Evolutionary conservation across 2,888 invertebrate species (phyloP).

Genomic region (Pantelozetes paolii): DNA sequence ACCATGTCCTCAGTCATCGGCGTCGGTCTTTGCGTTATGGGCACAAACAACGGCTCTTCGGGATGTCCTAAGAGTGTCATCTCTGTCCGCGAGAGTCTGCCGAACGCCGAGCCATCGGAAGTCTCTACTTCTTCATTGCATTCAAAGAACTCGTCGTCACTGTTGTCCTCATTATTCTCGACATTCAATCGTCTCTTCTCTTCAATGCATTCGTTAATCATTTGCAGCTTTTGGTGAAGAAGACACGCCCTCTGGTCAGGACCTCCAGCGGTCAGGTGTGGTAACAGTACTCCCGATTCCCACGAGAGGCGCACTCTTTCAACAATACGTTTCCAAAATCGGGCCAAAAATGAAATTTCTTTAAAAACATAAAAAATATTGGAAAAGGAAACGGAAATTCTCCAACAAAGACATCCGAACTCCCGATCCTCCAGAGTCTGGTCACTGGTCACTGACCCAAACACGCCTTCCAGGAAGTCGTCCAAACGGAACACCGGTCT

Average conservation of each 20-base stretch:
- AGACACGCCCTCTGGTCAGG: slow-evolving; percentile 85
- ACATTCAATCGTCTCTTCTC: slow-evolving; percentile 50
- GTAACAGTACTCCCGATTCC: slow-evolving; percentile 61
- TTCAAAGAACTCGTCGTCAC: slow-evolving; percentile 53
- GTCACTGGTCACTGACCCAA: too few species aligned
- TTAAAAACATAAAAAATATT: too few species aligned
- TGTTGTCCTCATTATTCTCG: slow-evolving; percentile 46
- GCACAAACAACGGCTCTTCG: slow-evolving; percentile 70
- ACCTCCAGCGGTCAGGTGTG: slow-evolving; percentile 64
- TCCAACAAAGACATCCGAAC: too few species aligned
- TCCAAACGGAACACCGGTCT: too few species aligned
- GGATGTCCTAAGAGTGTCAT: slow-evolving; percentile 53
- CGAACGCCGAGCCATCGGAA: background rate
- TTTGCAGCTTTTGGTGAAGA: slow-evolving; percentile 86
- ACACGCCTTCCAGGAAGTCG: too few species aligned
- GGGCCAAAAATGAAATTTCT: too few species aligned
- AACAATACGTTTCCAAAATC: background rate
- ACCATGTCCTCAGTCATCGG: slow-evolving; percentile 96
- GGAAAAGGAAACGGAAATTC: too few species aligned
- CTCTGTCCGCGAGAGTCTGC: slow-evolving; percentile 45
- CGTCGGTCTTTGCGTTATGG: slow-evolving; percentile 79
- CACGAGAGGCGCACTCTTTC: slow-evolving; percentile 69
- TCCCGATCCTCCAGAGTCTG: too few species aligned
- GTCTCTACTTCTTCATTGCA: slow-evolving; percentile 49
- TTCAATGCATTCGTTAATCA: slow-evolving; percentile 62